These are phyloP conservation scores for Neuroterus valhalla DNA, from an alignment of 1,140 invertebrate species.

Conservation along the genomic window DNA sequence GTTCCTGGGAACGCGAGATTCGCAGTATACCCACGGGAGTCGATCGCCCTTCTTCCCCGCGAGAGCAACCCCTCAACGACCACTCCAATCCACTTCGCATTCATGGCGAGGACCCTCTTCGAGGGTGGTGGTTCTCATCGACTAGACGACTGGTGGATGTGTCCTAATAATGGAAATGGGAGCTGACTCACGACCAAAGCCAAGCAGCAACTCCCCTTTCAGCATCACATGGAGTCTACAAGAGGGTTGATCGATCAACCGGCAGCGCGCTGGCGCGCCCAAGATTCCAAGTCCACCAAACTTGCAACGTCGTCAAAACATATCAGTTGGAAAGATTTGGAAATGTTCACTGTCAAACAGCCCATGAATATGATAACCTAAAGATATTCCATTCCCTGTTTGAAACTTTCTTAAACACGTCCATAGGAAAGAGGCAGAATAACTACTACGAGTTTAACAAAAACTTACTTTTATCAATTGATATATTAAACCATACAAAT, in stretches of 20 bases:
- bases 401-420: no score
- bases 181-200: constrained; percentile 59
- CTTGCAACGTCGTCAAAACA: no score
- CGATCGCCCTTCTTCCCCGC: constrained; percentile 44
- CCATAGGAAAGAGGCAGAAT: neutral
- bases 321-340: no score
- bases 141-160: constrained; percentile 43
- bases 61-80: constrained; percentile 39
- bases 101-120: constrained; percentile 48
- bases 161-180: constrained; percentile 63
- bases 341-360: no score
- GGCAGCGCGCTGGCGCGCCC: no score
- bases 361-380: no score
- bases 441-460: neutral
- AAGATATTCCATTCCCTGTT: no score
- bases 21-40: constrained; percentile 68
- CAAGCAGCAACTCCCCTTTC: constrained; percentile 57
- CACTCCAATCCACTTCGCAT: constrained; percentile 57
- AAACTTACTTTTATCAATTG: constrained; percentile 18
- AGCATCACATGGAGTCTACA: constrained; percentile 69
- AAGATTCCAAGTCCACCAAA: no score
- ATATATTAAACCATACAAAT: no score
- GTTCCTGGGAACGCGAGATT: constrained; percentile 68
- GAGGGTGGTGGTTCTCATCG: constrained; percentile 46
- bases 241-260: constrained; percentile 42